Base-by-base conservation (phyloP, 1,140 invertebrate genomes). In the Episyrphus balteatus region DNA sequence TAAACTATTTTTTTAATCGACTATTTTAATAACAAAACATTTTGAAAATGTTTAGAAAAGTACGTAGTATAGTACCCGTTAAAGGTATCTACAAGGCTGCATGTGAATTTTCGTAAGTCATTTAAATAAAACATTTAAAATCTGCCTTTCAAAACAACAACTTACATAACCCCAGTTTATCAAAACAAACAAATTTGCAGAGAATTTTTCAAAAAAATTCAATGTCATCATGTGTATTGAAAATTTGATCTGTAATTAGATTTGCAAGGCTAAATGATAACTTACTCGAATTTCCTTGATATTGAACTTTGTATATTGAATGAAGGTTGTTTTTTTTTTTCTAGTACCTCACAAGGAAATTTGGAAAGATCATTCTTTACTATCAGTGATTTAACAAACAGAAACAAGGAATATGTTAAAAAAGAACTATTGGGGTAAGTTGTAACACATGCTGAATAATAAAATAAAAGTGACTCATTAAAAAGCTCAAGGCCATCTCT, bases 341-440 rank as follows among this genome's bases (percentile, higher is more conserved):
- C 5, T 17, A 41, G 15, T 7, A 17, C 19, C 7, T 14, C n/a
- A 41, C 39, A 12, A 3, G 17, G 15, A 8, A 44, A 30, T 5
- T 13, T 42, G 37, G 12, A 21, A 31, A 14, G 3, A n/a, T 36
- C 34, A 3, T n/a, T 49, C 6, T 50, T 50, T 47, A 43, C 30
- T 12, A 34, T 50, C 17, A 30, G 31, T 12, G 43, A 41, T 45
- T 44, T 50, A 12, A 52, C 53, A 32, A 73, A 59, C 42, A 71
- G 69, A 50, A 74, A 69, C 52, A 78, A 79, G 57, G 72, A 77
- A 55, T 83, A 83, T 55, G 71, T 74, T 57, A 80, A 80, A 52
- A 77, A 82, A 56, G 82, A 84, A 65, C 65, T 85, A 33, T 72
- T 85, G 42, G 83, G 83, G 82, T 84, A 71, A 73, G 70, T 62